These are phyloP conservation scores for Oryzias javanicus DNA, from an alignment of 2,113 vertebrate genomes.

Conservation along the genomic window DNA sequence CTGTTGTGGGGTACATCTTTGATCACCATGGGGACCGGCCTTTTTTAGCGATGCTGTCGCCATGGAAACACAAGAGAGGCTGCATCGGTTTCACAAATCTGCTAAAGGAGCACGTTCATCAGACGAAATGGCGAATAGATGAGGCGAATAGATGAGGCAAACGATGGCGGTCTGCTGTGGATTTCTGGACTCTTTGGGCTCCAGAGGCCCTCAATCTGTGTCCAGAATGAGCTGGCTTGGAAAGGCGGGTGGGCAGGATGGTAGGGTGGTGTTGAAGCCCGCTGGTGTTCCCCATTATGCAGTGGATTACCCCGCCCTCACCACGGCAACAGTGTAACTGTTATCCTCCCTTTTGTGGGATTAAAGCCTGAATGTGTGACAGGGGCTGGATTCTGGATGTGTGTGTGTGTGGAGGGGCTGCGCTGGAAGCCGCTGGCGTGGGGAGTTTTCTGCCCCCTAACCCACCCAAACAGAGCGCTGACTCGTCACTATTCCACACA, in stretches of 20 bases:
- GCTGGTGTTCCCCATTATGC: conserved; percentile 60
- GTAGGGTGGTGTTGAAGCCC: background rate
- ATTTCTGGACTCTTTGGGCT: conserved; percentile 9
- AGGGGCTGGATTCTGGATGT: conserved; percentile 5
- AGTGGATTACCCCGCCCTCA: conserved; percentile 63
- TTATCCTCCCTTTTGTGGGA: conserved; percentile 76
- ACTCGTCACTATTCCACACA: background rate
- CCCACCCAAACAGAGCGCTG: background rate
- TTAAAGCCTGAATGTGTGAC: conserved; percentile 65
- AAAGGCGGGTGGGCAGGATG: too few species aligned
- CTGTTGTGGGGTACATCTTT: conserved; percentile 53
- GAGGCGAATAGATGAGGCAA: conserved; percentile 4
- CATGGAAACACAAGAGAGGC: conserved; percentile 69
- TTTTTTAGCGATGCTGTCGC: conserved; percentile 76
- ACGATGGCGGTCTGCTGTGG: conserved; percentile 24
- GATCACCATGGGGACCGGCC: conserved; percentile 71
- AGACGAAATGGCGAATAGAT: too few species aligned
- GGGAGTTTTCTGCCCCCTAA: conserved; percentile 66
- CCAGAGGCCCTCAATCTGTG: conserved; percentile 26
- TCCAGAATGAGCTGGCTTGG: conserved; percentile 70
- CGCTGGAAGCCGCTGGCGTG: conserved; percentile 74
- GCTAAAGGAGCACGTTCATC: background rate
- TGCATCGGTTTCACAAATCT: conserved; percentile 30
- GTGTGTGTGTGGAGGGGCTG: conserved; percentile 12
- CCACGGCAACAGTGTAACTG: conserved; percentile 52